These are phyloP conservation scores for Ischnura elegans DNA, from an alignment of 2,888 invertebrate genomes.

Conservation along the genomic window DNA sequence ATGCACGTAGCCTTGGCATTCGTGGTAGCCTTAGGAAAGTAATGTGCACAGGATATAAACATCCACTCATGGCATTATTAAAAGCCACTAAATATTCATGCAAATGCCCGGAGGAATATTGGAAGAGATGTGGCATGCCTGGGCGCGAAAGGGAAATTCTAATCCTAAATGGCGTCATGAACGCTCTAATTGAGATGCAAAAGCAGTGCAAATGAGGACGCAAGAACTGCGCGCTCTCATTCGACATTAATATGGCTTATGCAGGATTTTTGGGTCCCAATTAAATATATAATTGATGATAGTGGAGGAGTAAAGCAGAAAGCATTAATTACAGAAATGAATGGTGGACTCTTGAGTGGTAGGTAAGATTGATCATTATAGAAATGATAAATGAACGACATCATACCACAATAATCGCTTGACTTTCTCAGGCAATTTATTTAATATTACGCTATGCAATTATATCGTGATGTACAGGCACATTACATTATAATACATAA, in stretches of 20 bases:
- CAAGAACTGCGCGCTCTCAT: background rate
- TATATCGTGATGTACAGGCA: too few species aligned
- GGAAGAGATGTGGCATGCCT: background rate
- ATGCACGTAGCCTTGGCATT: background rate
- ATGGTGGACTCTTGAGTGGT: too few species aligned
- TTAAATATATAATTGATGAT: background rate
- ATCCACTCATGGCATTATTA: background rate
- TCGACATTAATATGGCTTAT: background rate
- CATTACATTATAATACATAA: too few species aligned
- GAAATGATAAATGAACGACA: too few species aligned
- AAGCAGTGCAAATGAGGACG: background rate
- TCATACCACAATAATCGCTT: too few species aligned
- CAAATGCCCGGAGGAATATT: background rate
- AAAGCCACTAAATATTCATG: background rate
- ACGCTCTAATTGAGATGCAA: background rate
- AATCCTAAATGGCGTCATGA: background rate
- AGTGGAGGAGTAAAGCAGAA: background rate
- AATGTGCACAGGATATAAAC: constrained; percentile 2
- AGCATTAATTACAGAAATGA: too few species aligned
- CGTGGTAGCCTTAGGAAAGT: background rate
- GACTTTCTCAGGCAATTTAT: too few species aligned
- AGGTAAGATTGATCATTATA: too few species aligned
- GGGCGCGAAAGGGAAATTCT: background rate
- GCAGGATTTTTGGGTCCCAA: background rate
- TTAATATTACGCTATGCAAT: too few species aligned